phyloP scores from a whole-genome alignment of 2,797 vertebrate species.

The Chelon auratus region DNA sequence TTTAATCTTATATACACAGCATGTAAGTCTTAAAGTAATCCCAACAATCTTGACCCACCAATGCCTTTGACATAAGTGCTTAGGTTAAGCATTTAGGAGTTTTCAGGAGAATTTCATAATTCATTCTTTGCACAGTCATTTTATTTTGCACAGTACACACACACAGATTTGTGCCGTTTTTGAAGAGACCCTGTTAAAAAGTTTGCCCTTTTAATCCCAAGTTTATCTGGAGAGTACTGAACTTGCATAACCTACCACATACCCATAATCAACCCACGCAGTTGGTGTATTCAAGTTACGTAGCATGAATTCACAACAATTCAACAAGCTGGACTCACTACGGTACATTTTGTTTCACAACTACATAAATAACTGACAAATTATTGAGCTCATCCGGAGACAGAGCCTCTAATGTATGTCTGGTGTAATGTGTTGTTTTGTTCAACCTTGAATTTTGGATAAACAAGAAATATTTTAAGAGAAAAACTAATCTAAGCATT shows the following conservation, averaged over 20 bases:
- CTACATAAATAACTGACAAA: neutral
- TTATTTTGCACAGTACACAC: neutral
- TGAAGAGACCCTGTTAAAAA: neutral
- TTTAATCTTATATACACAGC: neutral
- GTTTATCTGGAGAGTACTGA: neutral
- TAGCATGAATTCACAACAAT: neutral
- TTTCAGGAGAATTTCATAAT: neutral
- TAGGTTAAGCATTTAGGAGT: too few species aligned
- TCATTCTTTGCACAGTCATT: neutral
- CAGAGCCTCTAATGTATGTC: neutral
- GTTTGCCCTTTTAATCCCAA: neutral
- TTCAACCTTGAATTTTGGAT: neutral
- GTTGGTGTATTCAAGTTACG: neutral
- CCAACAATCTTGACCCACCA: neutral
- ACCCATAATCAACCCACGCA: neutral
- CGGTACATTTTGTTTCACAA: neutral
- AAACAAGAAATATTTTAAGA: conserved; percentile 1
- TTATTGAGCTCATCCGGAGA: neutral
- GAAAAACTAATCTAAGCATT: neutral
- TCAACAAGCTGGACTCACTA: neutral
- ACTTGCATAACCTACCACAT: neutral
- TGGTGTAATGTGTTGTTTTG: neutral
- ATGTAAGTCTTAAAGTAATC: neutral
- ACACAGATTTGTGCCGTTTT: neutral
- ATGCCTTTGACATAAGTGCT: neutral